Base-by-base conservation (phyloP, 2,888 invertebrate species). In the Halictus ligatus region DNA sequence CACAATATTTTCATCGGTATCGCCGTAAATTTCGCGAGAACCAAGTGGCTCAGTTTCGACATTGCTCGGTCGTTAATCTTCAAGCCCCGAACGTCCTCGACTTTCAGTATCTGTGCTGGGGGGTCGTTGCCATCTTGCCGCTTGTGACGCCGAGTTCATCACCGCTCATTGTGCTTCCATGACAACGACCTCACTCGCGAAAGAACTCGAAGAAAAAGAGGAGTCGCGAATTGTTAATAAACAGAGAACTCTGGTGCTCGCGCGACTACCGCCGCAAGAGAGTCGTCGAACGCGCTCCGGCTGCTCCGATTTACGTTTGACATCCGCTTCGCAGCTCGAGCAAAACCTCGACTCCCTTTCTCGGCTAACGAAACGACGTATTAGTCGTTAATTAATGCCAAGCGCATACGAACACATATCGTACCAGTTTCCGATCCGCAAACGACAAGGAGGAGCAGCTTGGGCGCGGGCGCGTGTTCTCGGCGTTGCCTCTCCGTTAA, bases 321-420 rank as follows among this genome's bases (percentile, higher is more conserved):
- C 88, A 75, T 86, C 76, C 80, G 84, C 50, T 76, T 78, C 64
- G 25, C 77, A 43, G 46, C 48, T 21, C 50, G 40, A 15, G 75
- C 35, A 21, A 54, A 69, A 72, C 29, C 71, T 58, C 40, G 74
- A 58, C 43, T 75, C 78, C 77, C 78, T 87, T 87, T 88, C 75
- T 83, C 43, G 67, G 75, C 77, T 90, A 91, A 92, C 89, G 86
- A 92, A 90, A 78, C 87, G 78, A 84, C 84, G 84, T 90, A 90
- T 89, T 86, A 88, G 87, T 82, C 85, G 85, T 86, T 91, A 91
- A 92, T 92, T 92, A 92, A 91, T 92, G 90, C 86, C 75, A 78
- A 87, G 83, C 88, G 74, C 77, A 81, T 84, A 71, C 50, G 75
- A 77, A 69, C 77, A 81, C 74, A 71, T 46, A 73, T 86, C 78